Percentiles rank a stretch among this genome's conserved stretches.
phyloP scores from a whole-genome alignment of 2,113 vertebrate species.

The Alligator mississippiensis region DNA sequence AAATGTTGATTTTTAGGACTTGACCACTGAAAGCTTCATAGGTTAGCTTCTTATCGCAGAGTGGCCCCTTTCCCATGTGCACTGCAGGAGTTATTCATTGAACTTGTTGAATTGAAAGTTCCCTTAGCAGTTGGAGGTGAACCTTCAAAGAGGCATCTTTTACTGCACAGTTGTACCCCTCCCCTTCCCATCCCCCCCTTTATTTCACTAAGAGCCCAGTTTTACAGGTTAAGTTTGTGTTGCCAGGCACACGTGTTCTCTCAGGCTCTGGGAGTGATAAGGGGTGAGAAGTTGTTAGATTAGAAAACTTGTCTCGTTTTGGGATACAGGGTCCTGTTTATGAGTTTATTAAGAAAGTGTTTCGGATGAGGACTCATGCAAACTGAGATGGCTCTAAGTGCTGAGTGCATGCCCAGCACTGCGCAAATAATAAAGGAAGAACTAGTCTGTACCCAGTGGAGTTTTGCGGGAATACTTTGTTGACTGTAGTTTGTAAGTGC shows the following conservation, averaged over 20 bases:
- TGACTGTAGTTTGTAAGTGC: neutral
- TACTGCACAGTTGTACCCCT: neutral
- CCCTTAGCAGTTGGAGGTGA: too few species aligned
- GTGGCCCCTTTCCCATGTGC: neutral
- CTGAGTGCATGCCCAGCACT: neutral
- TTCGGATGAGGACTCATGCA: conserved; percentile 34
- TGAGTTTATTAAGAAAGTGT: neutral
- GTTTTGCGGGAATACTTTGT: neutral
- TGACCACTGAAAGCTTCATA: neutral
- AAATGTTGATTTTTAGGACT: neutral
- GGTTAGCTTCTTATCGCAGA: neutral
- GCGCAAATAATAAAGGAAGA: neutral
- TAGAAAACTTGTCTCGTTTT: neutral
- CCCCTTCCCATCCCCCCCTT: neutral
- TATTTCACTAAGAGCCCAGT: neutral
- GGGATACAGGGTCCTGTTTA: neutral
- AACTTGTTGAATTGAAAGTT: neutral
- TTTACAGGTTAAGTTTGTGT: neutral
- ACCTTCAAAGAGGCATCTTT: neutral
- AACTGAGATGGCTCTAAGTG: conserved; percentile 22
- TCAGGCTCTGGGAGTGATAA: neutral
- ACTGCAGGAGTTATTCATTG: neutral
- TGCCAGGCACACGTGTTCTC: neutral
- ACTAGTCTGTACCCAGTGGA: neutral
- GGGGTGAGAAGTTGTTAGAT: neutral